Evolutionary conservation across 2,888 invertebrate genomes (phyloP), one percentile per base, ranked within the genome.

Genomic region (Tenthredo notha): DNA sequence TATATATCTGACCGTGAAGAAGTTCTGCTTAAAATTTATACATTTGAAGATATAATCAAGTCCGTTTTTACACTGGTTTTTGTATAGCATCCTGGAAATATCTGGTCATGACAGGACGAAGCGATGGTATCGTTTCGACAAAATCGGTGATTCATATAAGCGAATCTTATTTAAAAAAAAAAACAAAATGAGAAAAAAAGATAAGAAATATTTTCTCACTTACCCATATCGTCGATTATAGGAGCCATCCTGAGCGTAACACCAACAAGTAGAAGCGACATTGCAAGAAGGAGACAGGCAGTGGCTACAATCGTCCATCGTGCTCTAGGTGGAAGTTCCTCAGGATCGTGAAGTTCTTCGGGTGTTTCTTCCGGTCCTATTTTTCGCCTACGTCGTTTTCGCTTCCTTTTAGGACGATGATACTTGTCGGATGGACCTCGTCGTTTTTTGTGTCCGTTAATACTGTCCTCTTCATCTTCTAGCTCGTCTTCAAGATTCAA

Each of bases 221-320:
- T 94, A 98, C 98, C 98, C 97, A 98, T 97, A 91, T 98, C 98
- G 92, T 98, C 98, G 91, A 98, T 98, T 88, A 98, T 96, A 15
- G 98, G 98, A 18, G 98, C 98, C 98, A 98, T 98, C 87, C 98
- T 95, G 47, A 98, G 94, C 5, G 98, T 98, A 85, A 98, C 97
- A 21, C 98, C 98, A 47, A 98, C 98, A 86, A 98, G 95, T 88
- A 98, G 95, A 90, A 98, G 95, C 94, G 98, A 98, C 95, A 98
- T 97, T 91, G 98, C 96, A 86, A 98, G 95, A 88, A 98, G 94
- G 87, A 98, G 94, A 91, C 97, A 97, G 86, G 98, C 98, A 70
- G 98, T 98, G 90, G 97, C 97, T 93, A 98, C 97, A 93, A 98
- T 98, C 83, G 98, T 98, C 96, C 98, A 98, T 88, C 98, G 96